phyloP scores from a whole-genome alignment of 2,888 invertebrate genomes.

The Lordiphosa fenestrarum region DNA sequence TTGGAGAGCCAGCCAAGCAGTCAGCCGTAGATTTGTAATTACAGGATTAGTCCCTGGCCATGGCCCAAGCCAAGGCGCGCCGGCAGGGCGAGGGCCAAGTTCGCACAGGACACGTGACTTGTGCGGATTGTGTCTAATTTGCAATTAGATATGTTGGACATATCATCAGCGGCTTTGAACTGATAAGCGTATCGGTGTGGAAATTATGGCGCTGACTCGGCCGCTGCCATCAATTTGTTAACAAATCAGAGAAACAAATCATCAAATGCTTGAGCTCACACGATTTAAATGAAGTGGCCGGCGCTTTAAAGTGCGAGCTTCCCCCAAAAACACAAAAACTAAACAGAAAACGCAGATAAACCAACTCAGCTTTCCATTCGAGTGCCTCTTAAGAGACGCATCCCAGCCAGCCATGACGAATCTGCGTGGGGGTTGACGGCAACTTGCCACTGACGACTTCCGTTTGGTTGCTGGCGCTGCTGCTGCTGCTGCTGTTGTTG shows the following conservation, averaged over 20 bases:
- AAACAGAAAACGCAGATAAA: conserved; percentile 24
- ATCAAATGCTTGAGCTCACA: conserved; percentile 60
- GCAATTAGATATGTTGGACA: conserved; percentile 55
- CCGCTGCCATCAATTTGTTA: conserved; percentile 44
- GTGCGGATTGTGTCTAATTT: conserved; percentile 35
- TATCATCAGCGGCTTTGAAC: conserved; percentile 24
- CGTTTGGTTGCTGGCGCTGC: conserved; percentile 25
- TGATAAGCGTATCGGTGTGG: conserved; percentile 14
- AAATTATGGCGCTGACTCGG: conserved; percentile 27
- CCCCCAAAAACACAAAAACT: neutral
- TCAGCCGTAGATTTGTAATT: conserved; percentile 64
- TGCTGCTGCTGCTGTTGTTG: conserved; percentile 9
- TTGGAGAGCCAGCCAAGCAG: conserved; percentile 27
- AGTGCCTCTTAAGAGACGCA: conserved; percentile 51
- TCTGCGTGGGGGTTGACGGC: conserved; percentile 4
- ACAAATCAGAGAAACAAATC: conserved; percentile 58
- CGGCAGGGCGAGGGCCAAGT: conserved; percentile 8
- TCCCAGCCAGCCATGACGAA: conserved; percentile 59
- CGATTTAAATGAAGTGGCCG: conserved; percentile 54
- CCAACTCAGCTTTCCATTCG: conserved; percentile 54
- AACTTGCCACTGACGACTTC: conserved; percentile 43
- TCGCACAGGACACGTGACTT: conserved; percentile 36
- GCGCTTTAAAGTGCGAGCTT: conserved; percentile 16
- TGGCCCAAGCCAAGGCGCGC: conserved; percentile 16
- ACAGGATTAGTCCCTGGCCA: conserved; percentile 58